Percentiles rank a stretch among this genome's conserved stretches.
Conservation (phyloP, 2,113 vertebrate genomes). For the Alligator mississippiensis region DNA sequence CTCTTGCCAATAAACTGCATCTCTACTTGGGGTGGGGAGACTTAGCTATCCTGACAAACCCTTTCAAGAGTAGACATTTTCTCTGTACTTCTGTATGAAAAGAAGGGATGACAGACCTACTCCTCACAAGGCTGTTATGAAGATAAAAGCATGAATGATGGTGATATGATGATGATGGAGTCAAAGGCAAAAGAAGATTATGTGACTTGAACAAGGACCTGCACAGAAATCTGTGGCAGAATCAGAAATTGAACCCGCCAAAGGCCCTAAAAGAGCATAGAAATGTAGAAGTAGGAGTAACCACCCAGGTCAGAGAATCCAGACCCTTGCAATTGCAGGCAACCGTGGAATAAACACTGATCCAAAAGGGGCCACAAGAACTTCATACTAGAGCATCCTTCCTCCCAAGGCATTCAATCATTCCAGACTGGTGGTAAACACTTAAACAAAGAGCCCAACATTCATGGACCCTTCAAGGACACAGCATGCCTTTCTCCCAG, state of each 20-base stretch:
- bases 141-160: background rate
- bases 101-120: background rate
- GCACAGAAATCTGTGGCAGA: background rate
- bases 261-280: background rate
- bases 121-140: background rate
- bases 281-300: too few relatives aligned
- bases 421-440: rapidly evolving
- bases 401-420: background rate
- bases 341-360: too few relatives aligned
- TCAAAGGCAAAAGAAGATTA: too few relatives aligned
- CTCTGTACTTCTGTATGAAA: background rate
- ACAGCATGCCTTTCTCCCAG: background rate
- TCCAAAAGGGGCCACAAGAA: too few relatives aligned
- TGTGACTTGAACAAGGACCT: too few relatives aligned
- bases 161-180: background rate
- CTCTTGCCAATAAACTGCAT: too few relatives aligned
- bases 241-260: rapidly evolving
- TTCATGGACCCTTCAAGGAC: rapidly evolving
- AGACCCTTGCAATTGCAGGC: too few relatives aligned
- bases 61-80: background rate
- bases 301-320: too few relatives aligned
- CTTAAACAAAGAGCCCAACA: background rate
- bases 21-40: background rate
- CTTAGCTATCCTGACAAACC: background rate
- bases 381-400: rapidly evolving